These are phyloP conservation scores for Zaprionus ghesquierei DNA, from an alignment of 1,140 invertebrate genomes.

Conservation along the genomic window DNA sequence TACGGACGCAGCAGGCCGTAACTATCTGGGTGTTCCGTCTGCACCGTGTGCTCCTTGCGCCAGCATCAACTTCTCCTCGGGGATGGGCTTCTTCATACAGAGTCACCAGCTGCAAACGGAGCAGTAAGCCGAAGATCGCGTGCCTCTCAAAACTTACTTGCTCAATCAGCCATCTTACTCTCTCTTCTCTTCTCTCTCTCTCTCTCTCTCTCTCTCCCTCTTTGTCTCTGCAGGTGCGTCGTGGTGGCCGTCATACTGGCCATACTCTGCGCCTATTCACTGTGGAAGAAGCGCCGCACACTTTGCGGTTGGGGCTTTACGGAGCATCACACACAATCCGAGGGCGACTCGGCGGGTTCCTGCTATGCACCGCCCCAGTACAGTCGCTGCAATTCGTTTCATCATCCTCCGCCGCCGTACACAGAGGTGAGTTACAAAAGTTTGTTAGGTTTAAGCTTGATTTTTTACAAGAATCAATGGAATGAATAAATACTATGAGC, in stretches of 20 bases:
- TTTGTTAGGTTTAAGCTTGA: too few species aligned
- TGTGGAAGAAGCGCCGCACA: slow-evolving; percentile 85
- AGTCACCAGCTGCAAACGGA: slow-evolving; percentile 57
- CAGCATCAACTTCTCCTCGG: neutral
- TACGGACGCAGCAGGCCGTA: slow-evolving; percentile 50
- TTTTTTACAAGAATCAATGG: too few species aligned
- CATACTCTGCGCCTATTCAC: slow-evolving; percentile 87
- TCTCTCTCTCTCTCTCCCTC: neutral
- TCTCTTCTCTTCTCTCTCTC: neutral
- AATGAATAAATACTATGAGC: too few species aligned
- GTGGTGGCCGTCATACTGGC: slow-evolving; percentile 85
- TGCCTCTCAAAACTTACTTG: neutral
- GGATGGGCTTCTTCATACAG: slow-evolving; percentile 71
- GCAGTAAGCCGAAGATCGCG: slow-evolving; percentile 42
- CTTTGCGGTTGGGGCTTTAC: slow-evolving; percentile 84
- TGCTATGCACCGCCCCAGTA: slow-evolving; percentile 91
- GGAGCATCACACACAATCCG: slow-evolving; percentile 84
- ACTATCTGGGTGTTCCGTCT: neutral
- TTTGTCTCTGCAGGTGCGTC: slow-evolving; percentile 84
- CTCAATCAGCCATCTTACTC: neutral
- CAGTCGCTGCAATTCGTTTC: slow-evolving; percentile 90
- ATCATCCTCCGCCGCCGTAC: slow-evolving; percentile 90
- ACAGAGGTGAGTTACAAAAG: slow-evolving; percentile 86
- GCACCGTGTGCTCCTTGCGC: neutral
- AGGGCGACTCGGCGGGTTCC: slow-evolving; percentile 88